These are phyloP conservation scores for Dendrolimus punctatus DNA, from an alignment of 1,140 invertebrate genomes.

Conservation along the genomic window DNA sequence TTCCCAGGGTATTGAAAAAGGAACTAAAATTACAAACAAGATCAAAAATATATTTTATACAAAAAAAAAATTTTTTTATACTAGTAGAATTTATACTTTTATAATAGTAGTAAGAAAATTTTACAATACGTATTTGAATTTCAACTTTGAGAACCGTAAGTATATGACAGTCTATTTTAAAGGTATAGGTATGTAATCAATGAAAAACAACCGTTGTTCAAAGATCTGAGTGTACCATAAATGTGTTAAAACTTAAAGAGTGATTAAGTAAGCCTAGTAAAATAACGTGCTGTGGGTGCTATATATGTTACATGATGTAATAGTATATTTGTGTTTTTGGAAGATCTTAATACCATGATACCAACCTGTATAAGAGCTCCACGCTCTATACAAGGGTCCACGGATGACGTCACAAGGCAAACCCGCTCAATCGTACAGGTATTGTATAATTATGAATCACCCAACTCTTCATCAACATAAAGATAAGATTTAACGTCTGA, in stretches of 20 bases:
- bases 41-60: no score
- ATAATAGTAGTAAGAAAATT: no score
- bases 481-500: no score
- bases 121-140: no score
- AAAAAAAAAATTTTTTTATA: no score
- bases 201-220: background rate
- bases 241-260: slow-evolving; percentile 3
- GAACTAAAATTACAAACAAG: no score
- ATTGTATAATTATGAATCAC: slow-evolving; percentile 15
- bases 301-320: background rate
- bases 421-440: slow-evolving; percentile 75
- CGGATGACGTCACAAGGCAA: slow-evolving; percentile 74
- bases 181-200: no score
- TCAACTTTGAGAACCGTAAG: no score
- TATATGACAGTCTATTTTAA: no score
- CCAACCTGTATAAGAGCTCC: slow-evolving; percentile 73
- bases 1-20: no score
- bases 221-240: background rate
- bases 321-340: slow-evolving; percentile 10
- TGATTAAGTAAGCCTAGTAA: background rate
- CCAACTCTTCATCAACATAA: no score
- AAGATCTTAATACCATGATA: slow-evolving; percentile 60
- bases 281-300: background rate
- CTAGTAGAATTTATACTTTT: no score
- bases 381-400: slow-evolving; percentile 71